A percentile compares a stretch with the other conserved stretches of the same genome.
Conservation (phyloP, 2,797 vertebrate genomes). For the Ctenopoma kingsleyae region DNA sequence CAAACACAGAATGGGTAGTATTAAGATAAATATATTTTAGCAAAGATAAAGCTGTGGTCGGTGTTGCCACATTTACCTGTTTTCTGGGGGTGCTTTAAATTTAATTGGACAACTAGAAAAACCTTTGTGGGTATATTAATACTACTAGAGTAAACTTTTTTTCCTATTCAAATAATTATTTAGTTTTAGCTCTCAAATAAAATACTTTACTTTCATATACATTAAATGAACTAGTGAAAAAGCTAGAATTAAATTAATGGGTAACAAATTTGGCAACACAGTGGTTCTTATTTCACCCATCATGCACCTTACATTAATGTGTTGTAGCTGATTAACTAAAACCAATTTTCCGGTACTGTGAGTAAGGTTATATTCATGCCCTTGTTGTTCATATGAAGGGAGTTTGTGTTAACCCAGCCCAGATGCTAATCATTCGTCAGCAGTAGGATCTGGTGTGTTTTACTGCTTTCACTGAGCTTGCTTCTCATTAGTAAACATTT, state of each 20-base stretch:
- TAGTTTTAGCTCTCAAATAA: background rate
- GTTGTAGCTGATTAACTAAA: slow-evolving; percentile 75
- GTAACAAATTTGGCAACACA: too few species aligned
- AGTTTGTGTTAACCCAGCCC: slow-evolving; percentile 31
- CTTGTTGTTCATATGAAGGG: slow-evolving; percentile 27
- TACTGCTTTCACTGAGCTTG: slow-evolving; percentile 22
- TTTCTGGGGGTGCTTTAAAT: background rate
- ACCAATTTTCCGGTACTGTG: slow-evolving; percentile 66
- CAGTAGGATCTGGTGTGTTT: slow-evolving; percentile 32
- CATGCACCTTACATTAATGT: slow-evolving; percentile 26
- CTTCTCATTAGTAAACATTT: slow-evolving; percentile 18
- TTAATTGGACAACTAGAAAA: too few species aligned
- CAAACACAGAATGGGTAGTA: background rate
- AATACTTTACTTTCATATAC: too few species aligned
- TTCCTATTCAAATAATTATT: background rate
- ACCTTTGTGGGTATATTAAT: too few species aligned
- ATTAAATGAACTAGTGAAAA: too few species aligned
- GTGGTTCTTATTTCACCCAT: background rate
- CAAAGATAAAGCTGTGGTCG: background rate
- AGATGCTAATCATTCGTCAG: slow-evolving; percentile 72
- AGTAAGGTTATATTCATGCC: slow-evolving; percentile 51
- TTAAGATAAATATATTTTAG: slow-evolving; percentile 1
- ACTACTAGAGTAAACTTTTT: too few species aligned
- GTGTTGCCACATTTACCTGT: background rate
- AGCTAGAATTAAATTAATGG: too few species aligned